Conservation (phyloP, 2,888 invertebrate genomes). For the Ochropacha duplaris region DNA sequence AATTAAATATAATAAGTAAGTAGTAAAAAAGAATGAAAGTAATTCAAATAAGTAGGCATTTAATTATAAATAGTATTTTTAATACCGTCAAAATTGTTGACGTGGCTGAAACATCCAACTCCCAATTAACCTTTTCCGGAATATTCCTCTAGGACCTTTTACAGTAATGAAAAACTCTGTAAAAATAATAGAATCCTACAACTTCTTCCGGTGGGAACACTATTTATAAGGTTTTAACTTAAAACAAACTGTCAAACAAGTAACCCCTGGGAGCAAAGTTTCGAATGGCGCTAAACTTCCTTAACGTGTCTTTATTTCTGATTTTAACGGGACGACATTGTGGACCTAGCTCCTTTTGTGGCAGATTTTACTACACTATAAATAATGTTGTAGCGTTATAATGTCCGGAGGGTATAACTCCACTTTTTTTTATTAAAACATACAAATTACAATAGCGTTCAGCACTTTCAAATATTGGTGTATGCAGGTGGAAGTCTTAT, state of each 20-base stretch:
- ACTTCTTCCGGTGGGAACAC: constrained; percentile 57
- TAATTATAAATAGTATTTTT: background rate
- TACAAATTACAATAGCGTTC: background rate
- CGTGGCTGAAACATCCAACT: background rate
- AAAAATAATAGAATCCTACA: constrained; percentile 53
- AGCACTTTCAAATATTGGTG: background rate
- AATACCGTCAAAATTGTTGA: background rate
- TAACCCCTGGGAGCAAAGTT: constrained; percentile 57
- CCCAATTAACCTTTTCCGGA: background rate
- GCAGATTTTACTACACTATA: constrained; percentile 8
- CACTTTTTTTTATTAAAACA: background rate
- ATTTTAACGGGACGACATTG: constrained; percentile 49
- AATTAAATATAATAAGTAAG: no score
- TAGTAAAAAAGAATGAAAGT: no score
- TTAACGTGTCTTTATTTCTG: constrained; percentile 66
- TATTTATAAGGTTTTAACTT: constrained; percentile 72
- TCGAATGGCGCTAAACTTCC: constrained; percentile 56
- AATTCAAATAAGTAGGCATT: no score
- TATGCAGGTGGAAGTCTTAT: no score
- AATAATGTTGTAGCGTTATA: background rate
- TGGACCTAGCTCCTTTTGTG: constrained; percentile 21
- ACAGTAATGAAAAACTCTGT: constrained; percentile 51
- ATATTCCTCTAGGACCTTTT: constrained; percentile 18
- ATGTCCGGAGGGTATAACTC: background rate
- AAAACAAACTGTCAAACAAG: constrained; percentile 71